Conservation (phyloP, 2,888 invertebrate genomes). For the Torymus aiolomorphi region DNA sequence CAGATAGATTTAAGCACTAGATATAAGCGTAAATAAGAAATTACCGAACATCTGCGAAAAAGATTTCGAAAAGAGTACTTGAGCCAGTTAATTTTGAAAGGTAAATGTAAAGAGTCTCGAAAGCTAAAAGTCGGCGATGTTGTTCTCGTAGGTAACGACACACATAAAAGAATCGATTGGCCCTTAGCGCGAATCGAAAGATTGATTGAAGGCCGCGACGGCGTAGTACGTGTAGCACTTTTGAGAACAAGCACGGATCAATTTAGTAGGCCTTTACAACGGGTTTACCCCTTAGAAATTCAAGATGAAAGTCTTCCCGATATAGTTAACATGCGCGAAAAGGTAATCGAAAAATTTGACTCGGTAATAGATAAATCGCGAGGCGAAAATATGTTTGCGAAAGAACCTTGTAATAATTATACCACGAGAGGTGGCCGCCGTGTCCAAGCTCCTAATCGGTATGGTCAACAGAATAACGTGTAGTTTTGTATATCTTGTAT, state of each 20-base stretch:
- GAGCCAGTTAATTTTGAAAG: too few relatives aligned
- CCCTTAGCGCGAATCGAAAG: conserved; percentile 57
- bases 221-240: conserved; percentile 43
- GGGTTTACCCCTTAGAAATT: conserved; percentile 60
- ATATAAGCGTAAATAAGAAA: conserved; percentile 24
- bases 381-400: too few relatives aligned
- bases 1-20: neutral
- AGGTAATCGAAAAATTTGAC: too few relatives aligned
- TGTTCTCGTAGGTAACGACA: conserved; percentile 59
- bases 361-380: too few relatives aligned
- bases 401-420: too few relatives aligned
- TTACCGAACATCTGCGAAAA: conserved; percentile 34
- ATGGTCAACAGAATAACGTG: too few relatives aligned
- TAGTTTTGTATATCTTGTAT: too few relatives aligned
- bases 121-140: conserved; percentile 54
- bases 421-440: too few relatives aligned
- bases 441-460: too few relatives aligned
- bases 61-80: conserved; percentile 56
- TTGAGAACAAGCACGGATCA: conserved; percentile 55
- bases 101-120: neutral
- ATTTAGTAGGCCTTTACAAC: conserved; percentile 55
- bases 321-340: too few relatives aligned
- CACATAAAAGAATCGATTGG: conserved; percentile 58
- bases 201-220: conserved; percentile 54
- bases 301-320: too few relatives aligned